Conservation (phyloP, 2,113 vertebrate species). For the Chionodraco myersi region DNA sequence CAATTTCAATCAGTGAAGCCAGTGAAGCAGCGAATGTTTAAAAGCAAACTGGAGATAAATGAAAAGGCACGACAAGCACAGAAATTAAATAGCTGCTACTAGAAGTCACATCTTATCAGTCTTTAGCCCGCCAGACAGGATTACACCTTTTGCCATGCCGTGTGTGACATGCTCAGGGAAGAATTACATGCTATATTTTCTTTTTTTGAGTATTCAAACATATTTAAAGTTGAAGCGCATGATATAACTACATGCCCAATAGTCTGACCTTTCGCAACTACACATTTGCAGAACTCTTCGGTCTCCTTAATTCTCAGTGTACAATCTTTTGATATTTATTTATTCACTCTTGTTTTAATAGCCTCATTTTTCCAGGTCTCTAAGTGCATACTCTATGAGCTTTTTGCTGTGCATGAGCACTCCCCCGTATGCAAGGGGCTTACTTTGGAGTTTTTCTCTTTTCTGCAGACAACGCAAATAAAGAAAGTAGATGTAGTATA, state of each 20-base stretch:
- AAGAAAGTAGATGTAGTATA: neutral
- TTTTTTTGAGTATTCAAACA: neutral
- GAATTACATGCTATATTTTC: neutral
- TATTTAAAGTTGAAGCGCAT: neutral
- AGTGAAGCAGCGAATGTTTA: conserved; percentile 49
- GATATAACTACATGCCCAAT: neutral
- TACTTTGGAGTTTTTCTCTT: neutral
- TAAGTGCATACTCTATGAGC: neutral
- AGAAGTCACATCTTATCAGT: conserved; percentile 45
- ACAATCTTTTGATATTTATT: neutral
- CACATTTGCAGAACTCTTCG: neutral
- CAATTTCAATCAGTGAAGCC: conserved; percentile 57
- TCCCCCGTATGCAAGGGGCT: neutral
- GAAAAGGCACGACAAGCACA: conserved; percentile 42
- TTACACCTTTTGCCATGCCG: conserved; percentile 31
- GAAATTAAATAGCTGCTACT: conserved; percentile 49
- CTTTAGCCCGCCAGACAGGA: conserved; percentile 17
- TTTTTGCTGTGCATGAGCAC: conserved; percentile 3
- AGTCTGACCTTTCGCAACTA: neutral
- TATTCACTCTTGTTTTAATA: neutral
- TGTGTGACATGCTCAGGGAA: neutral
- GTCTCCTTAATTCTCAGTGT: neutral
- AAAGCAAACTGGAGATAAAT: conserved; percentile 47
- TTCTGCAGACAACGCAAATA: neutral
- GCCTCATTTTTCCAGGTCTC: neutral